These are phyloP conservation scores for Ophion ellenae DNA, from an alignment of 2,888 invertebrate genomes.

Conservation along the genomic window DNA sequence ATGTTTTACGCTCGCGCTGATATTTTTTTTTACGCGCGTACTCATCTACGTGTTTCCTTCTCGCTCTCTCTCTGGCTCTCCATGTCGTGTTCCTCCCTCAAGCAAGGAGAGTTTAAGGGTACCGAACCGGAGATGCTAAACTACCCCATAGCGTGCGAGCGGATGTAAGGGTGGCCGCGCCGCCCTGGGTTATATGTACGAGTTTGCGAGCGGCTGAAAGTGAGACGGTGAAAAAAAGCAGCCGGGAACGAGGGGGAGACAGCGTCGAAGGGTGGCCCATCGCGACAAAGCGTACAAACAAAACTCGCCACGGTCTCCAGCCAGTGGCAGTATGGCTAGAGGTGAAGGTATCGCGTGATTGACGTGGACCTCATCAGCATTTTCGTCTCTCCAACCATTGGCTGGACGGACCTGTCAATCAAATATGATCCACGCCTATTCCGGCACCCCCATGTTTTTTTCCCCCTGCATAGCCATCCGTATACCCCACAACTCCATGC, in stretches of 20 bases:
- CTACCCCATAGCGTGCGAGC: slow-evolving; percentile 81
- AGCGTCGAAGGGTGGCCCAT: slow-evolving; percentile 60
- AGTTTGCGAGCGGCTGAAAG: slow-evolving; percentile 66
- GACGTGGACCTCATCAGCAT: slow-evolving; percentile 91
- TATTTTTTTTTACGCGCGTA: slow-evolving; percentile 59
- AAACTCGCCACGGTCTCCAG: slow-evolving; percentile 61
- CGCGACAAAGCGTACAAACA: slow-evolving; percentile 58
- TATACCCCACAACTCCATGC: neutral
- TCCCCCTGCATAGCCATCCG: slow-evolving; percentile 22
- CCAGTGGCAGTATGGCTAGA: slow-evolving; percentile 76
- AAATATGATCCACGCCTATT: slow-evolving; percentile 86
- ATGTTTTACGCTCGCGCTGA: slow-evolving; percentile 43
- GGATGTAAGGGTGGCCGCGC: slow-evolving; percentile 79
- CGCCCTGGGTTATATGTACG: slow-evolving; percentile 62
- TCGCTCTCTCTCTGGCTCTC: slow-evolving; percentile 21
- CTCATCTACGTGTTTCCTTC: slow-evolving; percentile 40
- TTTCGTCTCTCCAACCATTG: slow-evolving; percentile 89
- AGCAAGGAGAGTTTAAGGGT: slow-evolving; percentile 61
- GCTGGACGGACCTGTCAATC: slow-evolving; percentile 93
- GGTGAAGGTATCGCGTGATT: slow-evolving; percentile 86
- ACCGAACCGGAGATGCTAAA: slow-evolving; percentile 78
- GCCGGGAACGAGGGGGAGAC: slow-evolving; percentile 67
- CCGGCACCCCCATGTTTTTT: slow-evolving; percentile 72
- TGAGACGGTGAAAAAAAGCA: slow-evolving; percentile 67
- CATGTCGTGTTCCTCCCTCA: slow-evolving; percentile 61